phyloP scores from a whole-genome alignment of 2,797 vertebrate species.

The Cryptoblepharus egeriae region DNA sequence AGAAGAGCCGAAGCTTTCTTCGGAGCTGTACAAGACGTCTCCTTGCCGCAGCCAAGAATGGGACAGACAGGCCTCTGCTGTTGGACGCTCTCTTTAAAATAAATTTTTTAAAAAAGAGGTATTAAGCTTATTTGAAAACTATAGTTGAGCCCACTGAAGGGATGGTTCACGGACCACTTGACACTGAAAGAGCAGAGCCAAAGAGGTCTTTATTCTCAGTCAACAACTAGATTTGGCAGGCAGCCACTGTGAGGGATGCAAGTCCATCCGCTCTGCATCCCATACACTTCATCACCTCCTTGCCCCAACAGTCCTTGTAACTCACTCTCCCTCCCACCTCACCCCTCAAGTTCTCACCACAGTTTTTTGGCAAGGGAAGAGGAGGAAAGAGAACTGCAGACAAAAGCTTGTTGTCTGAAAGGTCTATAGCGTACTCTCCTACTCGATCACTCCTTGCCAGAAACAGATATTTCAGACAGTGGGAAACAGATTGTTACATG shows the following conservation, averaged over 20 bases:
- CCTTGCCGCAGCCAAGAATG: conserved; percentile 92
- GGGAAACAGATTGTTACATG: background rate
- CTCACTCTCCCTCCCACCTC: background rate
- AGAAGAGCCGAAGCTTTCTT: conserved; percentile 63
- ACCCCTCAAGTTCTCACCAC: no score
- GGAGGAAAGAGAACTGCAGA: background rate
- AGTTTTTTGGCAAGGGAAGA: no score
- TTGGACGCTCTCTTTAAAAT: conserved; percentile 86
- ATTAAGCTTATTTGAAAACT: background rate
- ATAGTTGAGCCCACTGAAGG: background rate
- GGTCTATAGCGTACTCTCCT: background rate
- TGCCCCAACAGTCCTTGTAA: background rate
- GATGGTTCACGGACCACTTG: background rate
- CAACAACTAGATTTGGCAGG: background rate
- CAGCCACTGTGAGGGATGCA: background rate
- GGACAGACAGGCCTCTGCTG: conserved; percentile 88
- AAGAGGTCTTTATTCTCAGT: background rate
- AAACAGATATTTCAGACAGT: background rate
- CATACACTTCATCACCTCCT: background rate
- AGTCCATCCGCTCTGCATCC: background rate
- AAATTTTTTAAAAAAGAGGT: background rate
- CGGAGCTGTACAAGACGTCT: conserved; percentile 73
- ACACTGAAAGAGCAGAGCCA: background rate
- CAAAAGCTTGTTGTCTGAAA: background rate
- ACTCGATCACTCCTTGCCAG: background rate